These are phyloP conservation scores for Elephas maximus DNA, from an alignment of 2,113 vertebrate genomes.

Conservation along the genomic window DNA sequence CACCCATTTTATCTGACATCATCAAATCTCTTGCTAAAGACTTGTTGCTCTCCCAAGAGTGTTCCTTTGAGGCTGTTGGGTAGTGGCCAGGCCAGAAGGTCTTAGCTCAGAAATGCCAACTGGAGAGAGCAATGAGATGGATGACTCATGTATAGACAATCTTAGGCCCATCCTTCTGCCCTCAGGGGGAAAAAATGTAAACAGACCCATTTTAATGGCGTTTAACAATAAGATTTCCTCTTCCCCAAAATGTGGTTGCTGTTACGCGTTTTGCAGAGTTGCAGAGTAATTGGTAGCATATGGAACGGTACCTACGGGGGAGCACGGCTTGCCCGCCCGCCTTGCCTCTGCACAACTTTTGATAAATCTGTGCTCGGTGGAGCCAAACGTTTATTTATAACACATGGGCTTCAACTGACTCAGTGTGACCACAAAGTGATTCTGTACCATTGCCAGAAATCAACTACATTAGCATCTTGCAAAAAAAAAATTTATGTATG, in stretches of 20 bases:
- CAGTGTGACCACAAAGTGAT: conserved; percentile 72
- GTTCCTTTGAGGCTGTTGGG: neutral
- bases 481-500: neutral
- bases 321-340: conserved; percentile 85
- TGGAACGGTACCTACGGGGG: conserved; percentile 81
- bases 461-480: conserved; percentile 56
- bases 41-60: neutral
- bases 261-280: conserved; percentile 80
- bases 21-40: neutral
- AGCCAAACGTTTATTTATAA: conserved; percentile 88
- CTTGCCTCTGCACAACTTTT: conserved; percentile 84
- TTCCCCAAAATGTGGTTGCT: conserved; percentile 74
- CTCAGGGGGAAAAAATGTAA: neutral
- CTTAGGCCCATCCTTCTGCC: conserved; percentile 1
- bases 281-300: conserved; percentile 87
- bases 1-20: neutral
- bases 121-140: neutral
- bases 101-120: neutral
- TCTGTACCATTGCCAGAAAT: conserved; percentile 68
- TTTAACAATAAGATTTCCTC: conserved; percentile 72
- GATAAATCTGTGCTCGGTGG: conserved; percentile 85
- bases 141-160: neutral
- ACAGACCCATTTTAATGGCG: neutral
- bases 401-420: conserved; percentile 85
- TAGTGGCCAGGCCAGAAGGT: neutral